Evolutionary conservation across 2,113 vertebrate genomes (phyloP), one percentile per base, ranked within the genome.

Genomic region (Nesogale talazaci): DNA sequence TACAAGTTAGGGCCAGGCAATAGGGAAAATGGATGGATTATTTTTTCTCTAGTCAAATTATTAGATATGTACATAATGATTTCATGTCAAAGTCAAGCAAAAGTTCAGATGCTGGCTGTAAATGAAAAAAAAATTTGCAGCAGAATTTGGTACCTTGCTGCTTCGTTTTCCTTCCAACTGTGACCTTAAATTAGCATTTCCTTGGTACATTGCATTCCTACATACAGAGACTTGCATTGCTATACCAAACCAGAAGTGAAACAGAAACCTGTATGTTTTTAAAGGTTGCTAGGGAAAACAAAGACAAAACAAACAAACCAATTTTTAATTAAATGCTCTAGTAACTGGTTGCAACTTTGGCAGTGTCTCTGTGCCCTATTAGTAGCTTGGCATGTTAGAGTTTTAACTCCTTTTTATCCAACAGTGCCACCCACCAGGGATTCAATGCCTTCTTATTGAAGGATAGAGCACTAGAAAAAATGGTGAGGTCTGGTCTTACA

Each of bases 131-230:
- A 72, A 69, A 65, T 89, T 80, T 38, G 46, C 23, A 40, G 59
- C 46, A 20, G n/a, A 78, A 65, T 69, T 70, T 81, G 65, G 56
- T 72, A 59, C 52, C 31, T 74, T 42, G 52, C 59, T 92, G 83
- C 79, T 91, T 77, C 69, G 67, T 92, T 92, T 93, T 31, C 27
- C 72, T 40, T 57, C 72, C 80, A 34, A 88, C 80, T 7, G 77
- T 89, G 94, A 83, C 93, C 90, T 95, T 93, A 91, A 93, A 88
- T 95, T 94, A 95, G 70, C 80, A 42, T 81, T 69, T 57, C 91
- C 86, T 76, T 83, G 78, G 88, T 84, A 56, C 86, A 74, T 15
- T 52, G 70, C 81, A 29, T 83, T 84, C 46, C 31, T 77, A 46
- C 79, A 82, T 22, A 56, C 0, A 46, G 38, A 76, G 67, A 11